Percentiles rank a stretch among this genome's conserved stretches.
Conservation (phyloP, 1,140 invertebrate genomes). For the Pseudomyrmex flavicornis region DNA sequence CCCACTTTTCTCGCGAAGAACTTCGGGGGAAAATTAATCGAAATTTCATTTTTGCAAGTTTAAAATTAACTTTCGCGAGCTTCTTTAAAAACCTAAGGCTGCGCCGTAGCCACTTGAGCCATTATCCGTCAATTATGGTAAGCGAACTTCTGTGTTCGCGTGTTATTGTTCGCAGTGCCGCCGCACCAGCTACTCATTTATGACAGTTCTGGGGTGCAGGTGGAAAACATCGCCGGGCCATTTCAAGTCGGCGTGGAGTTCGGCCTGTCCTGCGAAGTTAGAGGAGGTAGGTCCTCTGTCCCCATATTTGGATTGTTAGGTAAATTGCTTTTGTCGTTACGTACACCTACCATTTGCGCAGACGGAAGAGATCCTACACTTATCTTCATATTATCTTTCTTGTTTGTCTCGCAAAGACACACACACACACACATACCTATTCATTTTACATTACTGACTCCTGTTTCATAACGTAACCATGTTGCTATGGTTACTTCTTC, state of each 20-base stretch:
- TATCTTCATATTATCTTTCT: too few relatives aligned
- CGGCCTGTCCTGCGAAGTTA: slow-evolving; percentile 93
- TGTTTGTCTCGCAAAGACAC: too few relatives aligned
- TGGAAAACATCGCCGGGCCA: slow-evolving; percentile 92
- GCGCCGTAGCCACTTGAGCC: neutral
- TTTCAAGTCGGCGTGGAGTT: slow-evolving; percentile 93
- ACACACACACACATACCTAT: too few relatives aligned
- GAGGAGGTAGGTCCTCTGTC: slow-evolving; percentile 90
- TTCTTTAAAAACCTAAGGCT: slow-evolving; percentile 30
- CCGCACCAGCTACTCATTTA: slow-evolving; percentile 94
- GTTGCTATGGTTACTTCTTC: too few relatives aligned
- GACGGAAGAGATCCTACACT: too few relatives aligned
- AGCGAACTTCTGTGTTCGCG: slow-evolving; percentile 23
- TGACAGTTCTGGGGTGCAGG: slow-evolving; percentile 91
- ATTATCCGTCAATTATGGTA: slow-evolving; percentile 53
- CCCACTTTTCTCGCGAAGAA: slow-evolving; percentile 28
- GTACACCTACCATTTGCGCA: too few relatives aligned
- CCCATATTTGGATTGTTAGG: neutral
- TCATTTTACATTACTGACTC: too few relatives aligned
- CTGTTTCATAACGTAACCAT: too few relatives aligned
- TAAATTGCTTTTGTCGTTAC: slow-evolving; percentile 3
- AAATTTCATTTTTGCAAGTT: slow-evolving; percentile 56
- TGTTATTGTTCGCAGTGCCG: slow-evolving; percentile 88
- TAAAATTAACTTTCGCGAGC: slow-evolving; percentile 51
- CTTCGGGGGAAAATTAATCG: slow-evolving; percentile 33